These are phyloP conservation scores for Pontoporia blainvillei DNA, from an alignment of 2,113 vertebrate genomes.

Conservation along the genomic window DNA sequence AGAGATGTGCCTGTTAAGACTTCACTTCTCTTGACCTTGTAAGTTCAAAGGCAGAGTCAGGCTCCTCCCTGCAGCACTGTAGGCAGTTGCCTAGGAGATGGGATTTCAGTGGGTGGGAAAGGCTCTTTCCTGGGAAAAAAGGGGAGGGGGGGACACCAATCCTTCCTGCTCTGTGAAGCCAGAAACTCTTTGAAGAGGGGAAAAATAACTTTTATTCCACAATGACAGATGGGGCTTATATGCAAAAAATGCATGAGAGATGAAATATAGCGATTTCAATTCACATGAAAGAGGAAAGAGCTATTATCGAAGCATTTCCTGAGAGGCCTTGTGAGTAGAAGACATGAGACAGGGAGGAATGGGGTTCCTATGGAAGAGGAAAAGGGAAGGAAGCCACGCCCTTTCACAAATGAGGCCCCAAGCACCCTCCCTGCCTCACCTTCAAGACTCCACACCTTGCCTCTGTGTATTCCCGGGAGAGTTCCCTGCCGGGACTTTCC, in stretches of 20 bases:
- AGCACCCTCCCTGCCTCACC: neutral
- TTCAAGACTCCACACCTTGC: neutral
- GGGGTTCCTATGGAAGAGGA: neutral
- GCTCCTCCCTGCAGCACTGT: neutral
- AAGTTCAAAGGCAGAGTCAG: constrained; percentile 36
- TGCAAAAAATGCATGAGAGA: neutral
- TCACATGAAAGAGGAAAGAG: neutral
- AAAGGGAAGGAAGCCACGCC: neutral
- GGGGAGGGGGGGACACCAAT: neutral
- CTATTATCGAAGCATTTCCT: neutral
- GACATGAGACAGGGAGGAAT: neutral
- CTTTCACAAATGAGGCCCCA: neutral
- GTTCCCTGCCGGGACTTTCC: neutral
- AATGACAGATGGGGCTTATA: neutral
- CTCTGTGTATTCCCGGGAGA: neutral
- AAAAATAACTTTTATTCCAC: neutral
- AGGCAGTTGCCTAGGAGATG: constrained; percentile 27
- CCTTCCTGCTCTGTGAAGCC: neutral
- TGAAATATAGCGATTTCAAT: neutral
- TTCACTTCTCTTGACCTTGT: constrained; percentile 11
- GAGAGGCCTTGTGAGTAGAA: neutral
- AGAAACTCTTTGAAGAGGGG: neutral
- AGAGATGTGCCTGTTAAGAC: neutral
- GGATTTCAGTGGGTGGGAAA: neutral
- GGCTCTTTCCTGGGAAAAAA: neutral